Evolutionary conservation across 2,797 vertebrate genomes (phyloP).

Genomic region (Pogonophryne albipinna): DNA sequence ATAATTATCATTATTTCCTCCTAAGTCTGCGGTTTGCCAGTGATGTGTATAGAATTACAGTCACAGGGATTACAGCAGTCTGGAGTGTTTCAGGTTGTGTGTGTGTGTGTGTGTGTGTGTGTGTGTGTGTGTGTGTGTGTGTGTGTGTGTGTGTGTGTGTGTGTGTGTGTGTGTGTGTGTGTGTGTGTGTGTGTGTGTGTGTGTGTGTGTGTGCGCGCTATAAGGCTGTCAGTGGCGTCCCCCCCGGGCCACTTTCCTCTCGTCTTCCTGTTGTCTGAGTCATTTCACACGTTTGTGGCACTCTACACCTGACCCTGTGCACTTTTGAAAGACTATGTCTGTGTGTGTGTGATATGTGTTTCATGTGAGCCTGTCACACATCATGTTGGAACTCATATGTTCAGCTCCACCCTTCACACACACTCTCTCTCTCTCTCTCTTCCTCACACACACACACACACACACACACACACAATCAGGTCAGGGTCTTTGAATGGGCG

Average conservation of each 20-base stretch:
- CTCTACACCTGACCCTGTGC: constrained; percentile 42
- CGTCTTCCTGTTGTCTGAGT: constrained; percentile 43
- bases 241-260: constrained; percentile 42
- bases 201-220: not conserved
- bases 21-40: constrained; percentile 3
- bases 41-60: constrained; percentile 8
- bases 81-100: constrained; percentile 25
- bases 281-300: constrained; percentile 31
- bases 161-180: too few species aligned
- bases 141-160: too few species aligned
- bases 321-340: constrained; percentile 21
- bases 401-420: too few species aligned
- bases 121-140: too few species aligned
- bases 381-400: constrained; percentile 37
- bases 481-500: constrained; percentile 57
- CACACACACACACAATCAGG: not conserved
- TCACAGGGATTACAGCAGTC: constrained; percentile 24
- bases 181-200: too few species aligned
- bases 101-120: constrained; percentile 7
- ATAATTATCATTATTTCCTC: not conserved
- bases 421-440: not conserved
- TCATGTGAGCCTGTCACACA: constrained; percentile 42
- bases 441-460: constrained; percentile 1
- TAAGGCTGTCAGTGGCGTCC: constrained; percentile 28
- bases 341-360: not conserved